Base-by-base conservation (phyloP, 2,888 invertebrate genomes). In the Alitta virens region DNA sequence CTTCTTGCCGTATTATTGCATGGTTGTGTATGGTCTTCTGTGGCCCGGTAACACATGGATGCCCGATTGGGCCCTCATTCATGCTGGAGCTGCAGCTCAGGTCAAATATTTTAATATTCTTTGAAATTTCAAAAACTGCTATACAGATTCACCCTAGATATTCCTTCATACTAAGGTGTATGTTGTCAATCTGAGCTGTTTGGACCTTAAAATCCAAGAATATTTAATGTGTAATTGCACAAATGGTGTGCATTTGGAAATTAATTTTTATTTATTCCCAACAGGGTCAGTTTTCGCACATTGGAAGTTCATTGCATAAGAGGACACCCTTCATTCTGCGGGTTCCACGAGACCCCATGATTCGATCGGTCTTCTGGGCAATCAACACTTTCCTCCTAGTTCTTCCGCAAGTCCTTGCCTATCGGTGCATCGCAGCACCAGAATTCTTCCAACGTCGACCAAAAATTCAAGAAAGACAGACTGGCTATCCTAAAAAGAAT, bases 1-100 rank as follows among this genome's bases (percentile, higher is more conserved):
- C 70, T 78, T 72, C 62, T 61, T 75, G 23, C 77, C 78, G 7
- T 77, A 73, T 67, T 76, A 76, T 62, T 59, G 70, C 7, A 68
- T 68, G 60, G 72, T 71, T 38, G 68, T 76, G 2, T 74, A 70
- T 63, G 68, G 74, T 1, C 67, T 78, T 51, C 33, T 76, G n/a
- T 65, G 64, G 25, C 73, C 72, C 3, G 72, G 70, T 23, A 66
- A 70, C 21, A 46, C 40, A 23, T 78, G 76, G 77, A 69, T 78
- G 55, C 67, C 69, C 23, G 75, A 76, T 61, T 78, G 76, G 75
- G 65, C 75, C 1, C 60, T 78, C 5, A 61, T 79, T 7, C 74
- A 75, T 63, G 79, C 77, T 7, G 79, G 79, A 21, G 79, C 78
- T 9, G 72, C 76, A 14, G 70, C 71, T 14, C 77, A 78, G 72